Evolutionary conservation across 2,797 vertebrate species (phyloP).

Genomic region (Antrozous pallidus): DNA sequence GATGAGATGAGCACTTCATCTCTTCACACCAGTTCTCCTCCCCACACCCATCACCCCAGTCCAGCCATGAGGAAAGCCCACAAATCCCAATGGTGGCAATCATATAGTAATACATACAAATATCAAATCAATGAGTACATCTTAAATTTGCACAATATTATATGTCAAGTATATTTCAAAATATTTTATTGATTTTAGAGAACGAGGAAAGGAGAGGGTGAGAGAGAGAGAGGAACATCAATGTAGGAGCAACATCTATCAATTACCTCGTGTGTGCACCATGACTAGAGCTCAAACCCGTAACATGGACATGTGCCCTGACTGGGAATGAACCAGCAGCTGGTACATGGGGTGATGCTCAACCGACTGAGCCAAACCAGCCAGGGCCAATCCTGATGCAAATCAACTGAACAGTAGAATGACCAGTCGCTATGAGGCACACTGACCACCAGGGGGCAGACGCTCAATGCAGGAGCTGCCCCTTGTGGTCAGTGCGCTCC

Average conservation of each 20-base stretch:
- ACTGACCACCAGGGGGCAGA: too few species aligned
- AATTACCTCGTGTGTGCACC: not conserved
- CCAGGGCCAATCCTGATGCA: not conserved
- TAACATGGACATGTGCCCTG: not conserved
- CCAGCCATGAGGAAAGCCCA: not conserved
- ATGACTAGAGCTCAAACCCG: not conserved
- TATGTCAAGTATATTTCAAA: not conserved
- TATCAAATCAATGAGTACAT: not conserved
- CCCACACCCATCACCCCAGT: not conserved
- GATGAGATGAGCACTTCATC: not conserved
- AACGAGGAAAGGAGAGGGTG: not conserved
- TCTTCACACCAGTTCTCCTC: not conserved
- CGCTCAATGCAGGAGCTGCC: too few species aligned
- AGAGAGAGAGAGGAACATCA: not conserved
- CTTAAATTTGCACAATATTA: not conserved
- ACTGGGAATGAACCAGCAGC: not conserved
- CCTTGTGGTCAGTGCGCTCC: too few species aligned
- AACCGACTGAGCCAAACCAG: not conserved
- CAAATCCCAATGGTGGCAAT: not conserved
- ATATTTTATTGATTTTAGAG: not conserved
- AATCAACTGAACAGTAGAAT: too few species aligned
- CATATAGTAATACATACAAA: not conserved
- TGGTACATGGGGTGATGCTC: not conserved
- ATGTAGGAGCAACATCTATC: not conserved
- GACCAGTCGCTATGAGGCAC: too few species aligned